Percentiles rank a stretch among this genome's conserved stretches.
Evolutionary conservation across 2,888 invertebrate species (phyloP).

Genomic region (Gibbula magus): DNA sequence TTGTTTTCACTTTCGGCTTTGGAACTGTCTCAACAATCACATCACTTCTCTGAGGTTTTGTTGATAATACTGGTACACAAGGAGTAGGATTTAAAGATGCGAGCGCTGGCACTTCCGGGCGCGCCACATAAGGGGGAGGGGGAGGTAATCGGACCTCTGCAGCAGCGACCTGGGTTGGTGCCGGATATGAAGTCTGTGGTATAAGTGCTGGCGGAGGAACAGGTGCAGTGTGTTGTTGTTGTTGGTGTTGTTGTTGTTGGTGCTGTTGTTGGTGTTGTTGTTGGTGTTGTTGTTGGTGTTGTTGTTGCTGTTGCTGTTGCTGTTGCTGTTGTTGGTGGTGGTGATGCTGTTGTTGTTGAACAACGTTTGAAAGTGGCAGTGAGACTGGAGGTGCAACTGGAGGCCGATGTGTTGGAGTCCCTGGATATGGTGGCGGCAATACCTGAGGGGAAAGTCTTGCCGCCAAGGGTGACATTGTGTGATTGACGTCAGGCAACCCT

Average conservation of each 20-base stretch:
- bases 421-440: slow-evolving; percentile 45
- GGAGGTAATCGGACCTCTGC: slow-evolving; percentile 20
- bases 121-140: slow-evolving; percentile 26
- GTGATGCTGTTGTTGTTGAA: slow-evolving; percentile 30
- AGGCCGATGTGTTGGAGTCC: slow-evolving; percentile 34
- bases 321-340: slow-evolving; percentile 23
- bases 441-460: slow-evolving; percentile 30
- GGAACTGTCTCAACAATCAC: slow-evolving; percentile 63
- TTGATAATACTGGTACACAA: slow-evolving; percentile 48
- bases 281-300: neutral
- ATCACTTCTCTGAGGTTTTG: slow-evolving; percentile 57
- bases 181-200: slow-evolving; percentile 13
- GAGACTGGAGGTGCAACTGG: slow-evolving; percentile 31
- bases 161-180: neutral
- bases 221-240: slow-evolving; percentile 1
- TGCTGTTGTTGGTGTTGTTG: slow-evolving; percentile 31
- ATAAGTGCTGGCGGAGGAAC: neutral
- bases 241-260: neutral
- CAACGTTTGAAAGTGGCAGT: slow-evolving; percentile 21
- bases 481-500: neutral
- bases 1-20: slow-evolving; percentile 64
- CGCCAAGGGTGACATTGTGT: slow-evolving; percentile 15
- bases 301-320: slow-evolving; percentile 23
- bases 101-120: slow-evolving; percentile 23
- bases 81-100: slow-evolving; percentile 27